Evolutionary conservation across 2,888 invertebrate species (phyloP).

Genomic region (Prenolepis imparis): DNA sequence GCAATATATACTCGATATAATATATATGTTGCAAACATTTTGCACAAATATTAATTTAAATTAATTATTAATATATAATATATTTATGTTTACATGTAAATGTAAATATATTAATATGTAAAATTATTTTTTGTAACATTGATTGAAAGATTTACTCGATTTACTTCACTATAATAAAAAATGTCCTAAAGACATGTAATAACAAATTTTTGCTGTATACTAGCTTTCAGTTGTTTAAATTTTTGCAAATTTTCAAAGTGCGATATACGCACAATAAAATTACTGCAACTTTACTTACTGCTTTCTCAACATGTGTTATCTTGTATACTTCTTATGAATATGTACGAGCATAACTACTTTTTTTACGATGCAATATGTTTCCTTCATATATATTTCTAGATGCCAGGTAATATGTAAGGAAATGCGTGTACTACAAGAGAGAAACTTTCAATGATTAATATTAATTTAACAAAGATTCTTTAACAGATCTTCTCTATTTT

Average conservation of each 20-base stretch:
- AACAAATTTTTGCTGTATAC: not conserved
- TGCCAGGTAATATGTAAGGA: not conserved
- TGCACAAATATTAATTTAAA: not conserved
- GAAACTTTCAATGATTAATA: conserved; percentile 1
- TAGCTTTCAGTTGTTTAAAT: not conserved
- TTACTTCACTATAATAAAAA: not conserved
- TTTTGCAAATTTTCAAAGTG: not conserved
- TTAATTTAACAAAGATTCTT: not conserved
- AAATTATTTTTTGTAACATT: not conserved
- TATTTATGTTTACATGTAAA: too few relatives aligned
- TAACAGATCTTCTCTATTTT: not conserved
- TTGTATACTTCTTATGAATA: conserved; percentile 18
- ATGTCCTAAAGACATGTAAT: not conserved
- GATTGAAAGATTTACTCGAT: not conserved
- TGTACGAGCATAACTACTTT: not conserved
- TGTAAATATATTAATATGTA: not conserved
- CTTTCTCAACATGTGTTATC: not conserved
- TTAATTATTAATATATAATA: not conserved
- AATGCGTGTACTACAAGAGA: not conserved
- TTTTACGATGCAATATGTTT: conserved; percentile 2
- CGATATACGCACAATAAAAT: not conserved
- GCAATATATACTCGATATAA: not conserved
- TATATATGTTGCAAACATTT: not conserved
- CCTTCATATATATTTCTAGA: not conserved
- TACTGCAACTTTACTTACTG: not conserved